A percentile compares a stretch with the other conserved stretches of the same genome.
These are phyloP conservation scores for Polydrusus cervinus DNA, from an alignment of 2,888 invertebrate species.

Conservation along the genomic window DNA sequence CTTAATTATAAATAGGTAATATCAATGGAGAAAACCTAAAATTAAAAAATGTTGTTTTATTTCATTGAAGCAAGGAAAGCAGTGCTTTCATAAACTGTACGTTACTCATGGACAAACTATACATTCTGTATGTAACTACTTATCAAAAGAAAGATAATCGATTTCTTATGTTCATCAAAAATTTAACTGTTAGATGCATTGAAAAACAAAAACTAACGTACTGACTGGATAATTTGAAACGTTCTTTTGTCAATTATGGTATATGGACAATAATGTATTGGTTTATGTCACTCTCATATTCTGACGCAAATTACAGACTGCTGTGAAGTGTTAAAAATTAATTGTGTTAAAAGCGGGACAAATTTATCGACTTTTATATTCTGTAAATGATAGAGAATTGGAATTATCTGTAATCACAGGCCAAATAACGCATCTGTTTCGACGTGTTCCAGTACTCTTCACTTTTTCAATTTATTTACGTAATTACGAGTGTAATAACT, in stretches of 20 bases:
- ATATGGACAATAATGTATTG: neutral
- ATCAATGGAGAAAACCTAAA: too few species aligned
- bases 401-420: neutral
- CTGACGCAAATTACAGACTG: conserved; percentile 9
- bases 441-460: conserved; percentile 4
- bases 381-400: neutral
- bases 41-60: too few species aligned
- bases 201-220: too few species aligned
- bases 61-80: too few species aligned
- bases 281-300: conserved; percentile 13
- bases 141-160: too few species aligned
- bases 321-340: conserved; percentile 11
- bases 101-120: too few species aligned
- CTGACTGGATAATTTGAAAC: too few species aligned
- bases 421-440: conserved; percentile 1
- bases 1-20: too few species aligned
- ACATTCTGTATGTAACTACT: too few species aligned
- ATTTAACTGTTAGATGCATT: too few species aligned
- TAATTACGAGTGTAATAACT: neutral
- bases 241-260: neutral
- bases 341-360: conserved; percentile 4
- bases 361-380: conserved; percentile 5
- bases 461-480: neutral
- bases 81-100: too few species aligned
- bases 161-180: too few species aligned